These are phyloP conservation scores for Thymelicus sylvestris DNA, from an alignment of 2,888 invertebrate genomes.

Conservation along the genomic window DNA sequence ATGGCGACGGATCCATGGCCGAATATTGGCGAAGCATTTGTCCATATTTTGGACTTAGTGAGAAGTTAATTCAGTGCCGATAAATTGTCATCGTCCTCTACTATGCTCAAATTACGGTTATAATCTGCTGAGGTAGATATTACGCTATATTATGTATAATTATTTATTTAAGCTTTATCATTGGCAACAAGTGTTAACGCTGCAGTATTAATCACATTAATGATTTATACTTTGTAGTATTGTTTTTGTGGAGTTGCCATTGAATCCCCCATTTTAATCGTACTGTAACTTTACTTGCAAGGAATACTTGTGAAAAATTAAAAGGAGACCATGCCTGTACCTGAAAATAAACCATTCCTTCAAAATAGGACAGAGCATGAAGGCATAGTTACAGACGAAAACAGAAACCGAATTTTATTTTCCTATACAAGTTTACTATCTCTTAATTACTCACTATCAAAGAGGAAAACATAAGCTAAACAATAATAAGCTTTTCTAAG, in stretches of 20 bases:
- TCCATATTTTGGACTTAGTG: conserved; percentile 23
- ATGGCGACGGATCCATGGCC: not conserved
- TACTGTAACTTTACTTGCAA: too few relatives aligned
- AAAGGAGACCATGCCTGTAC: too few relatives aligned
- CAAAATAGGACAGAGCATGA: too few relatives aligned
- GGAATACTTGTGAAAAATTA: too few relatives aligned
- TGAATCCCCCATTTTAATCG: too few relatives aligned
- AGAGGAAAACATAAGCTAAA: not conserved
- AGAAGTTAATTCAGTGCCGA: conserved; percentile 8
- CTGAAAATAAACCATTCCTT: too few relatives aligned
- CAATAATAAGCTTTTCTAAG: conserved; percentile 16
- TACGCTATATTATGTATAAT: not conserved
- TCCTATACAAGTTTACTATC: not conserved
- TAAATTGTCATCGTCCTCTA: conserved; percentile 4
- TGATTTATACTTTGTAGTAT: too few relatives aligned
- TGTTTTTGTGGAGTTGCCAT: too few relatives aligned
- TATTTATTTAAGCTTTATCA: too few relatives aligned
- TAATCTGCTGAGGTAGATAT: not conserved
- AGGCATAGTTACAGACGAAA: not conserved
- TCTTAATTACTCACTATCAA: too few relatives aligned
- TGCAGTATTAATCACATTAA: too few relatives aligned
- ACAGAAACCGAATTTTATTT: conserved; percentile 14
- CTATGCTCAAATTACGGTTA: conserved; percentile 6
- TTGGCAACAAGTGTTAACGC: too few relatives aligned
- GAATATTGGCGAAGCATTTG: conserved; percentile 16